These are phyloP conservation scores for Pentalonia nigronervosa DNA, from an alignment of 1,140 invertebrate species.

Conservation along the genomic window DNA sequence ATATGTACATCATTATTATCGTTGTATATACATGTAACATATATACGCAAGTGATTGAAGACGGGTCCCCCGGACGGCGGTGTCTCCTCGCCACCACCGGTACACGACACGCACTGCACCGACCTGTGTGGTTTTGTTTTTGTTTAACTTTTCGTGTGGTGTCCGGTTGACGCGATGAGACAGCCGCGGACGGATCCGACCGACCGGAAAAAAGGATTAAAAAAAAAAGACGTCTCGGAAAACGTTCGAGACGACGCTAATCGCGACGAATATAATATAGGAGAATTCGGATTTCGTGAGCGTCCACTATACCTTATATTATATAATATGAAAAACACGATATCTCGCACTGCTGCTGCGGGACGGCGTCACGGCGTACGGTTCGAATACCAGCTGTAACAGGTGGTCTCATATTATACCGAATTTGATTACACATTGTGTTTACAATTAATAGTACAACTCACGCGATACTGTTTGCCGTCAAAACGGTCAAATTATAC, in stretches of 20 bases:
- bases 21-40: not conserved
- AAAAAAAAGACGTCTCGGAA: not conserved
- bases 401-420: not conserved
- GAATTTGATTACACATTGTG: not conserved
- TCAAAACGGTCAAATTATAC: not conserved
- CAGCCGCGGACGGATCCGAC: not conserved
- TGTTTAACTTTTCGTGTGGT: not conserved
- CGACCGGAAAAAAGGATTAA: slow-evolving; percentile 23
- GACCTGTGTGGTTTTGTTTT: not conserved
- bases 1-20: not conserved
- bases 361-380: not conserved
- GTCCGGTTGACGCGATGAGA: not conserved
- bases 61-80: not conserved
- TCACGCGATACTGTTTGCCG: not conserved
- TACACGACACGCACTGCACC: not conserved
- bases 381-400: not conserved
- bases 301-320: not conserved
- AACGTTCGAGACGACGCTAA: not conserved
- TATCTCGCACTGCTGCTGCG: not conserved
- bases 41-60: not conserved
- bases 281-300: not conserved
- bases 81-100: not conserved
- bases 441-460: too few relatives aligned
- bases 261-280: not conserved
- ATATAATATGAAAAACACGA: not conserved